A percentile compares a stretch with the other conserved stretches of the same genome.
These are phyloP conservation scores for Desmodus rotundus DNA, from an alignment of 2,113 vertebrate species.

Conservation along the genomic window DNA sequence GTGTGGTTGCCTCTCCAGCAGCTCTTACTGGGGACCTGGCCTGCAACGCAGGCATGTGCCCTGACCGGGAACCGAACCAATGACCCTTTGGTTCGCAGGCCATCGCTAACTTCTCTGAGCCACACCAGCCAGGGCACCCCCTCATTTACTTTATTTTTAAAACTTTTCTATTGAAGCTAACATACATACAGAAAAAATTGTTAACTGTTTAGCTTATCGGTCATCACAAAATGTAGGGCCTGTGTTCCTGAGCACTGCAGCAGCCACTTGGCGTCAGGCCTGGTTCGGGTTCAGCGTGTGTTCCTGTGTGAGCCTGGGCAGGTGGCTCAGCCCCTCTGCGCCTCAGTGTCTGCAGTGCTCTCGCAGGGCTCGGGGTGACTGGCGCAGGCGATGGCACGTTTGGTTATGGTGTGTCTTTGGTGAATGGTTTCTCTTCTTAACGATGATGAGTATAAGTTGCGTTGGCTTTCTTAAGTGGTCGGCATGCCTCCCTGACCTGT, in stretches of 20 bases:
- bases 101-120: too few species aligned
- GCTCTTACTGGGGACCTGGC: too few species aligned
- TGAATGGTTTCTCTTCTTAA: background rate
- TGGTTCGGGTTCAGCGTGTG: background rate
- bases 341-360: background rate
- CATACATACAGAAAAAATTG: background rate
- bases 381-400: background rate
- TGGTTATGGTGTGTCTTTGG: background rate
- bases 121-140: too few species aligned
- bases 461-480: background rate
- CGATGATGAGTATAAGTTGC: background rate
- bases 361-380: background rate
- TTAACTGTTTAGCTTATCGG: background rate
- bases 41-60: too few species aligned
- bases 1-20: too few species aligned
- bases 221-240: background rate
- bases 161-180: background rate
- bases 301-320: background rate
- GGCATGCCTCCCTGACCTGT: background rate
- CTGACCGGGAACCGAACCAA: too few species aligned
- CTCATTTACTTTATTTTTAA: background rate
- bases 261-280: background rate
- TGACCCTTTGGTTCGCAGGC: too few species aligned
- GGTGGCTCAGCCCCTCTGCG: background rate
- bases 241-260: background rate